Evolutionary conservation across 2,113 vertebrate genomes (phyloP).

Genomic region (Burhinus bistriatus): DNA sequence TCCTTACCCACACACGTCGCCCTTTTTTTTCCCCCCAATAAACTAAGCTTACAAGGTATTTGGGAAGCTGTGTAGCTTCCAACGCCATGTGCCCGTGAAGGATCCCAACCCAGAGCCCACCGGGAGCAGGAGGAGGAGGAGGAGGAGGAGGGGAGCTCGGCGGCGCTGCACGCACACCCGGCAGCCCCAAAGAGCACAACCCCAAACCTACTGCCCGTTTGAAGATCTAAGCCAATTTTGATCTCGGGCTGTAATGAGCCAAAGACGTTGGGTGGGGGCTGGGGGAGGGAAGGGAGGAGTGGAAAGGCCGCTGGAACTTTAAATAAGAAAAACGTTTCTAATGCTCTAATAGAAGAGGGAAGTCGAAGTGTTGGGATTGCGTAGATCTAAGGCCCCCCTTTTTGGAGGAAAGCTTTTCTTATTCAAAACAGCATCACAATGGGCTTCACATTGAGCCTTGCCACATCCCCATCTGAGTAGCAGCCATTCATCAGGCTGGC

Average conservation of each 20-base stretch:
- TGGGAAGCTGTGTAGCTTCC: constrained; percentile 15
- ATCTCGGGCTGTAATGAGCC: constrained; percentile 73
- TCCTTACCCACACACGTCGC: constrained; percentile 6
- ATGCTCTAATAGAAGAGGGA: constrained; percentile 94
- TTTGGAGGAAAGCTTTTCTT: constrained; percentile 97
- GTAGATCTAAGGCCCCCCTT: constrained; percentile 96
- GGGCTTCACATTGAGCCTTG: constrained; percentile 99
- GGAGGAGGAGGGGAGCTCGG: constrained; percentile 27
- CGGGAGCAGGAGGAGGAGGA: not conserved
- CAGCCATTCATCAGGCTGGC: constrained; percentile 99
- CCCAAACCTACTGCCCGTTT: constrained; percentile 31
- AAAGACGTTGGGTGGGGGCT: constrained; percentile 64
- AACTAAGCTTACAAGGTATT: not conserved
- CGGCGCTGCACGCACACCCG: constrained; percentile 8
- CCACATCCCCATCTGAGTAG: constrained; percentile 99
- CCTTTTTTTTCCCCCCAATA: not conserved
- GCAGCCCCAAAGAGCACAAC: constrained; percentile 49
- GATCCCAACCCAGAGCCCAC: not conserved
- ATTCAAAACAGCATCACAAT: constrained; percentile 99
- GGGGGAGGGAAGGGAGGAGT: constrained; percentile 54
- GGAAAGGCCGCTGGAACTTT: constrained; percentile 65
- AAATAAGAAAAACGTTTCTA: constrained; percentile 92
- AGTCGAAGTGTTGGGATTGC: constrained; percentile 95
- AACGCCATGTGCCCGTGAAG: constrained; percentile 31
- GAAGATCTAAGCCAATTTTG: constrained; percentile 76